These are phyloP conservation scores for Synanceia verrucosa DNA, from an alignment of 2,797 vertebrate genomes.

Conservation along the genomic window DNA sequence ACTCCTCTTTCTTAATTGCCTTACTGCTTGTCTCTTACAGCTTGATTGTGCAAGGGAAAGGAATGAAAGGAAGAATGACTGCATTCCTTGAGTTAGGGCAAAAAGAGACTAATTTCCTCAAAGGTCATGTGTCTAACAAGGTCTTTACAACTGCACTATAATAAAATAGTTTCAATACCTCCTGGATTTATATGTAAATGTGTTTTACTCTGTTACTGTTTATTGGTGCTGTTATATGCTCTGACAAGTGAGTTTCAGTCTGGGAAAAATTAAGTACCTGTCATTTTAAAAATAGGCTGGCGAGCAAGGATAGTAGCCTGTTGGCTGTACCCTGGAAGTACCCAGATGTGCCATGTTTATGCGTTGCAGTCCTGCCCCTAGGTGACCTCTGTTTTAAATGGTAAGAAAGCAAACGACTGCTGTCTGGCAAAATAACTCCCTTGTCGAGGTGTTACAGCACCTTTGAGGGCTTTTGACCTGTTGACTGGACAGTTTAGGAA, in stretches of 20 bases:
- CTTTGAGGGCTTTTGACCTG: slow-evolving; percentile 58
- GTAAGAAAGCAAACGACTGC: slow-evolving; percentile 47
- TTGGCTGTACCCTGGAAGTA: slow-evolving; percentile 29
- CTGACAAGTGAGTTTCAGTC: slow-evolving; percentile 33
- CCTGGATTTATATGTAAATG: background rate
- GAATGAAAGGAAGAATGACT: slow-evolving; percentile 2
- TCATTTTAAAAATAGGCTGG: slow-evolving; percentile 32
- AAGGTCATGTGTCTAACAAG: background rate
- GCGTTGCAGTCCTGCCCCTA: slow-evolving; percentile 32
- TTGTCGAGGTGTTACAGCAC: slow-evolving; percentile 38
- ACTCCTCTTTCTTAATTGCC: too few relatives aligned
- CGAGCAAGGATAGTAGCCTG: slow-evolving; percentile 1
- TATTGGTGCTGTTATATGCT: slow-evolving; percentile 1
- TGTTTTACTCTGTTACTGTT: slow-evolving; percentile 6
- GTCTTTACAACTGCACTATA: slow-evolving; percentile 3
- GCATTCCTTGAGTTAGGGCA: background rate
- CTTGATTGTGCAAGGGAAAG: slow-evolving; percentile 4
- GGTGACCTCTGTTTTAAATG: slow-evolving; percentile 55
- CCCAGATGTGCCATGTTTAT: slow-evolving; percentile 61
- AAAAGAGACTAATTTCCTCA: slow-evolving; percentile 3
- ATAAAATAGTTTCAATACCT: slow-evolving; percentile 14
- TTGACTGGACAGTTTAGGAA: slow-evolving; percentile 48
- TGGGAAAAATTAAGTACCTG: slow-evolving; percentile 34
- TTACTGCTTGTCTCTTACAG: too few relatives aligned
- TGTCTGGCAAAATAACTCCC: slow-evolving; percentile 59